phyloP scores from a whole-genome alignment of 2,113 vertebrate genomes.

The Piaya cayana region DNA sequence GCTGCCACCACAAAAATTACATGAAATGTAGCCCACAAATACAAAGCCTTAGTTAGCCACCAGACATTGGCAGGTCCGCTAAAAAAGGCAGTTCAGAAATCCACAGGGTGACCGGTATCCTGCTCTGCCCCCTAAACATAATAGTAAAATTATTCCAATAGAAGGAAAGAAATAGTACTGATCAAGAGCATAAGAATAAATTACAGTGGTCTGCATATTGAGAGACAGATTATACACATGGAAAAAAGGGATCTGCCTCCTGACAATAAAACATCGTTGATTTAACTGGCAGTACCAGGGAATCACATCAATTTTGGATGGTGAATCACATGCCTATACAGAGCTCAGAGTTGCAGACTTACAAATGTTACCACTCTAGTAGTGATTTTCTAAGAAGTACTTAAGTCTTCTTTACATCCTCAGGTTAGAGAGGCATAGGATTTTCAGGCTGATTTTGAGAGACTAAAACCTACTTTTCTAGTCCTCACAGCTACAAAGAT shows the following conservation, averaged over 20 bases:
- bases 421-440: not conserved
- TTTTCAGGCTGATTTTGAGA: not conserved
- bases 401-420: not conserved
- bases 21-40: not conserved
- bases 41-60: not conserved
- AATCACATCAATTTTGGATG: not conserved
- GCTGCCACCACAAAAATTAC: conserved; percentile 20
- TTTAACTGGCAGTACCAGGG: not conserved
- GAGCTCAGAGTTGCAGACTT: not conserved
- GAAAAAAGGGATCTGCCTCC: not conserved
- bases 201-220: not conserved
- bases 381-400: not conserved
- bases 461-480: not conserved
- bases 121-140: not conserved
- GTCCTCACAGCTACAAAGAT: not conserved
- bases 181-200: not conserved
- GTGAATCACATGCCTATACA: not conserved
- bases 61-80: not conserved
- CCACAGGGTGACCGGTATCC: not conserved
- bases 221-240: not conserved
- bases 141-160: not conserved
- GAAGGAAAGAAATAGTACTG: not conserved
- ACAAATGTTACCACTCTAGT: not conserved
- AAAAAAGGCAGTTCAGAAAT: not conserved
- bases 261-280: not conserved